A percentile compares a stretch with the other conserved stretches of the same genome.
Evolutionary conservation across 2,113 vertebrate genomes (phyloP).

Genomic region (Passer montanus): DNA sequence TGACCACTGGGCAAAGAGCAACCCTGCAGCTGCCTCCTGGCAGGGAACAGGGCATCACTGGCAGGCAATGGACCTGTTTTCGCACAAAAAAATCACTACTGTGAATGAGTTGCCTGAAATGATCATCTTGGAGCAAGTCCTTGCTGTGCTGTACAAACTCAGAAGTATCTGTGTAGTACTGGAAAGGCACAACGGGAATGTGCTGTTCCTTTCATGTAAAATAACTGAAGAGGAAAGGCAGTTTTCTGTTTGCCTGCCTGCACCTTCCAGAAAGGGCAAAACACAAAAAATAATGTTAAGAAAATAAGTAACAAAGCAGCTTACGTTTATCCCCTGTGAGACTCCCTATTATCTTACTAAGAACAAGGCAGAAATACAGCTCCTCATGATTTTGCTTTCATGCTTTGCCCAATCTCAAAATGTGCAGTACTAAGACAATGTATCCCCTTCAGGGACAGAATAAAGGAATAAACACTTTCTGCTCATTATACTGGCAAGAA

Average conservation of each 20-base stretch:
- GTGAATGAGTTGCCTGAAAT: neutral
- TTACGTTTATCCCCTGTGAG: neutral
- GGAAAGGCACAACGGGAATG: neutral
- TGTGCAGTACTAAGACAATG: neutral
- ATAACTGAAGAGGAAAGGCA: neutral
- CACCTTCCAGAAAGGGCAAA: neutral
- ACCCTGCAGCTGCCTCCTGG: accelerated
- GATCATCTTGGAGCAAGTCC: neutral
- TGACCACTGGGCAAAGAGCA: neutral
- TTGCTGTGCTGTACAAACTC: neutral
- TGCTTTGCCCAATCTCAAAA: conserved; percentile 5
- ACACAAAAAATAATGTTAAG: neutral
- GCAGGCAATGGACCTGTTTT: neutral
- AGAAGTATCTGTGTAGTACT: neutral
- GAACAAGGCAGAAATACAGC: neutral
- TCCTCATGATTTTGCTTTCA: conserved; percentile 26
- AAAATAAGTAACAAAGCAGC: conserved; percentile 24
- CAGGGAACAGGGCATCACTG: neutral
- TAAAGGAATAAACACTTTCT: neutral
- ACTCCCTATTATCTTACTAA: neutral
- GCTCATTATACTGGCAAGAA: neutral
- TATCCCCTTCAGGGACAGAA: neutral
- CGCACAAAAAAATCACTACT: neutral
- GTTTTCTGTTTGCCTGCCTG: neutral
- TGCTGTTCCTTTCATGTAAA: neutral